Evolutionary conservation across 2,797 vertebrate species (phyloP).

Genomic region (Coranthus polyacanthus): DNA sequence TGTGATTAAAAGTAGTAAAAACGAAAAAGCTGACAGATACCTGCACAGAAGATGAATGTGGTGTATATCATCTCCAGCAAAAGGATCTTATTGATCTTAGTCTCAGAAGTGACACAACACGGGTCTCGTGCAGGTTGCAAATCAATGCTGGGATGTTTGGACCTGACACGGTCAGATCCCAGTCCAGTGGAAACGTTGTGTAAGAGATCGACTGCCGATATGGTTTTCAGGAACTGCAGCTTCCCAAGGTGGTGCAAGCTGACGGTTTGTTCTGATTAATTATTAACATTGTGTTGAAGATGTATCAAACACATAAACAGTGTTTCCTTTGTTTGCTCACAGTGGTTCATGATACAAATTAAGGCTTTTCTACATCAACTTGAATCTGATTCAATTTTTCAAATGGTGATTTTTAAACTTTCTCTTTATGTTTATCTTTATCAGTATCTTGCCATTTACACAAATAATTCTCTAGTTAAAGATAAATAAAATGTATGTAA

Average conservation of each 20-base stretch:
- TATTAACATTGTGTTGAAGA: conserved; percentile 39
- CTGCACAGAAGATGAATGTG: conserved; percentile 71
- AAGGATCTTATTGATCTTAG: conserved; percentile 61
- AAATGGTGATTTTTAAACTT: too few relatives aligned
- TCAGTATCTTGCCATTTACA: too few relatives aligned
- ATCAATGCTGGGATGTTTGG: conserved; percentile 51
- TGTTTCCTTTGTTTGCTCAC: neutral
- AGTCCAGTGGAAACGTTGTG: conserved; percentile 8
- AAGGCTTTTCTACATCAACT: conserved; percentile 1
- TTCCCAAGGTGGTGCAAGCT: conserved; percentile 11
- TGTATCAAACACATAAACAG: conserved; percentile 28
- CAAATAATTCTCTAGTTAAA: too few relatives aligned
- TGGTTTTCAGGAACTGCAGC: conserved; percentile 10
- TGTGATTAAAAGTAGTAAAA: conserved; percentile 71
- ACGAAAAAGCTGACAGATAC: conserved; percentile 44
- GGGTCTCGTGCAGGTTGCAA: conserved; percentile 46
- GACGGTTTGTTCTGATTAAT: conserved; percentile 52
- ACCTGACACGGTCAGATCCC: conserved; percentile 8
- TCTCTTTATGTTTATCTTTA: too few relatives aligned
- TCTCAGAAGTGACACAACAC: conserved; percentile 33
- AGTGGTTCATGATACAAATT: neutral
- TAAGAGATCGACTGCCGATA: neutral
- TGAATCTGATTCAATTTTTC: neutral
- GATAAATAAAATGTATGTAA: too few relatives aligned
- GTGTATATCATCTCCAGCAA: conserved; percentile 55